These are phyloP conservation scores for Schizothorax lantsangensis DNA, from an alignment of 2,797 vertebrate genomes.

Conservation along the genomic window DNA sequence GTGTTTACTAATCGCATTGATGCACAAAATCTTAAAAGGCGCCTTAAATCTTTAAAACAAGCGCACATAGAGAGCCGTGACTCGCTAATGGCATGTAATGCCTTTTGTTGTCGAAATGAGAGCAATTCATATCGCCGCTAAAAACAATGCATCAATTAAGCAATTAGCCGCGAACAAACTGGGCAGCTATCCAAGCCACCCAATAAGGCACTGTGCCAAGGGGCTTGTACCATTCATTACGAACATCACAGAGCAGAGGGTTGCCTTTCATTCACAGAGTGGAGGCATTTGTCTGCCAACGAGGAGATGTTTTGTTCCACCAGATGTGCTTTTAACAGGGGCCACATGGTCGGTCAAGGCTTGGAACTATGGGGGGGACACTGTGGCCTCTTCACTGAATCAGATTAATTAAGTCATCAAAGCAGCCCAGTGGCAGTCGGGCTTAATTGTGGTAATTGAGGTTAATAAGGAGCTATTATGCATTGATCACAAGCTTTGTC, in stretches of 20 bases:
- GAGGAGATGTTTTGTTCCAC: slow-evolving; percentile 78
- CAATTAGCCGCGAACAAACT: slow-evolving; percentile 86
- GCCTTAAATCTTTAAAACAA: slow-evolving; percentile 81
- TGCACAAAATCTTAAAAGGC: slow-evolving; percentile 60
- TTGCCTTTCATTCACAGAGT: slow-evolving; percentile 80
- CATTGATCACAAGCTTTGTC: slow-evolving; percentile 86
- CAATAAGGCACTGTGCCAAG: slow-evolving; percentile 84
- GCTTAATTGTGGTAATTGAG: slow-evolving; percentile 87
- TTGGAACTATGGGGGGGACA: slow-evolving; percentile 65
- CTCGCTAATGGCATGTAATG: slow-evolving; percentile 83
- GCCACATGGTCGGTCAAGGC: slow-evolving; percentile 81
- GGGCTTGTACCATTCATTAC: slow-evolving; percentile 84
- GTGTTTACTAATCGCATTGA: slow-evolving; percentile 62
- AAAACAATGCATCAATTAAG: slow-evolving; percentile 89
- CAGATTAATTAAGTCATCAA: slow-evolving; percentile 87
- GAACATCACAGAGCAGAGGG: slow-evolving; percentile 79
- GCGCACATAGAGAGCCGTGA: slow-evolving; percentile 75
- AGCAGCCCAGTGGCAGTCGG: slow-evolving; percentile 82
- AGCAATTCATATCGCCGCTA: slow-evolving; percentile 80
- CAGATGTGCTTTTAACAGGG: slow-evolving; percentile 81
- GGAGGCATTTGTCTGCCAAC: slow-evolving; percentile 82
- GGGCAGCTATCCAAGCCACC: slow-evolving; percentile 83
- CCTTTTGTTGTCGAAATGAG: slow-evolving; percentile 78
- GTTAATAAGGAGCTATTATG: slow-evolving; percentile 86
- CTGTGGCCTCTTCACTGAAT: slow-evolving; percentile 77